Base-by-base conservation (phyloP, 2,888 invertebrate species). In the Trachelus tabidus region DNA sequence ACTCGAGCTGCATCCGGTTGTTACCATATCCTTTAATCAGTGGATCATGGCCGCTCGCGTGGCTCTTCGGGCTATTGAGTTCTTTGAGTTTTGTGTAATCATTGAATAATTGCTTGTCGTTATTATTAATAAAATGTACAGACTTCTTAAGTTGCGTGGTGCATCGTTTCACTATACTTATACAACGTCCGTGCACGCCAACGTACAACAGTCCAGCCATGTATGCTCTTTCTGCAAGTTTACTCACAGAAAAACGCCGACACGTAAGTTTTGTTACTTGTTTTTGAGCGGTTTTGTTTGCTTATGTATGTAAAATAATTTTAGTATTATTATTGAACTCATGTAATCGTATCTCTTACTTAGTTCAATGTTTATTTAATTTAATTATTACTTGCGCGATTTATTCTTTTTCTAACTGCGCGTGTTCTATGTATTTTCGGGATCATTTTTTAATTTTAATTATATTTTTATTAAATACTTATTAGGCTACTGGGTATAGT, bases 141-240 rank as follows among this genome's bases (percentile, higher is more conserved):
- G 85, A 78, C 81, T 87, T 31, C 74, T 88, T 9, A 85, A 82
- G 79, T 75, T 76, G 1, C 83, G 78, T 11, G 40, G 81, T 34
- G 56, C 81, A 12, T 75, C 81, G 11, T 30, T 83, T 4, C 85
- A 84, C n/a, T 84, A 81, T 79, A 75, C 79, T 11, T 81, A 77
- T 68, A 71, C 80, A 12, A 75, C 81, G 75, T 79, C 86, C 68
- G 69, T 78, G 15, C 80, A 82, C 35, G 71, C 76, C 40, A 81
- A 79, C 37, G 68, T 83, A 11, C 83, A 85, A 35, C 75, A 75
- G 33, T 80, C 85, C 6, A 79, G 77, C 35, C 82, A 80, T 77
- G 69, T 85, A 31, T 89, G 89, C 69, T 84, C 87, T 4, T 88
- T 86, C 73, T 90, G 89, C 80, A 86, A 85, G 23, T 85, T 87